A percentile compares a stretch with the other conserved stretches of the same genome.
Evolutionary conservation across 2,888 invertebrate species (phyloP).

Genomic region (Drosophila villosipedis): DNA sequence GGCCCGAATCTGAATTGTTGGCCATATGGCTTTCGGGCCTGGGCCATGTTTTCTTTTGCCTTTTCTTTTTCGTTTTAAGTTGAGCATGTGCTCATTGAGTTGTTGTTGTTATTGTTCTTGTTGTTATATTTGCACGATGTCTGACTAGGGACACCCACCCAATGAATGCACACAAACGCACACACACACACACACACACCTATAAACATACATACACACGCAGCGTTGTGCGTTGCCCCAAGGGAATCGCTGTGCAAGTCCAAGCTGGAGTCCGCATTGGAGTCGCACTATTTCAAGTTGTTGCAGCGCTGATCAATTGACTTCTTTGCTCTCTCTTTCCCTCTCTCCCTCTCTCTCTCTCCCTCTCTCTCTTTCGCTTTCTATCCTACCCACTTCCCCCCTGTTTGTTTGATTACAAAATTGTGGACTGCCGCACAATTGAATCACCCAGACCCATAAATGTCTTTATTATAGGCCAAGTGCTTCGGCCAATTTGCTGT

Average conservation of each 20-base stretch:
- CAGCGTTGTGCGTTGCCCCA: conserved; percentile 57
- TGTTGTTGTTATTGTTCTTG: conserved; percentile 52
- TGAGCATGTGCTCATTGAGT: conserved; percentile 70
- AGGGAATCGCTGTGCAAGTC: conserved; percentile 33
- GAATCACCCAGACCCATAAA: conserved; percentile 65
- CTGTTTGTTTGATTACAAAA: conserved; percentile 40
- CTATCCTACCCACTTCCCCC: not conserved
- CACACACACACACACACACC: conserved; percentile 30
- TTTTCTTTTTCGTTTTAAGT: conserved; percentile 42
- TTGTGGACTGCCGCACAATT: conserved; percentile 66
- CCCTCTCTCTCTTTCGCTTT: not conserved
- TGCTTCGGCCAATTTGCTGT: conserved; percentile 61
- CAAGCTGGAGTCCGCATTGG: conserved; percentile 9
- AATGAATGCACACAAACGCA: conserved; percentile 30
- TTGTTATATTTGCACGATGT: conserved; percentile 47
- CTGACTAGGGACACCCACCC: conserved; percentile 57
- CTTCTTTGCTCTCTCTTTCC: not conserved
- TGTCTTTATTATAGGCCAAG: conserved; percentile 74
- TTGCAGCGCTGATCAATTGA: conserved; percentile 27
- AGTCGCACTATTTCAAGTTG: conserved; percentile 46
- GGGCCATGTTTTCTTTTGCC: conserved; percentile 27
- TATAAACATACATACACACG: conserved; percentile 37
- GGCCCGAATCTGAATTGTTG: conserved; percentile 36
- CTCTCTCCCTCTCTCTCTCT: not conserved
- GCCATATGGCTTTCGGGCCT: conserved; percentile 62